These are phyloP conservation scores for Drosophila diplacantha DNA, from an alignment of 2,888 invertebrate species.

Conservation along the genomic window DNA sequence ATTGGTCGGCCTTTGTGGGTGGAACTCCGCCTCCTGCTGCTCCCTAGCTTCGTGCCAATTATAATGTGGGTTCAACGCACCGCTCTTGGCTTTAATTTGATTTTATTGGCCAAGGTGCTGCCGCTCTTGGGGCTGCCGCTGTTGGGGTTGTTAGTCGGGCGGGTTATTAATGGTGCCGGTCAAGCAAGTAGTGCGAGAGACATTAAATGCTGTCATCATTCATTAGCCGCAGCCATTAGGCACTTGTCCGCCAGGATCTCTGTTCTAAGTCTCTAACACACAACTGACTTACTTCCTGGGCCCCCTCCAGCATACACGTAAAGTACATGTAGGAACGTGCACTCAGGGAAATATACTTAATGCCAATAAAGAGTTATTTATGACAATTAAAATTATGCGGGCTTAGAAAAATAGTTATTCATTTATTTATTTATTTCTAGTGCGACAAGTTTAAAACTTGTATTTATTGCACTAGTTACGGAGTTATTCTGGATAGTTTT, in stretches of 20 bases:
- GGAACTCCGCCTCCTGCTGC: not conserved
- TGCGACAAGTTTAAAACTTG: no score
- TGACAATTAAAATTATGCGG: not conserved
- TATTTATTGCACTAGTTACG: no score
- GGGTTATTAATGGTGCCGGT: conserved; percentile 57
- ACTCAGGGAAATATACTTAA: conserved; percentile 14
- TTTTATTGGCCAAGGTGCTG: conserved; percentile 60
- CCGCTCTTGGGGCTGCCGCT: conserved; percentile 23
- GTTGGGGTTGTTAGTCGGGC: conserved; percentile 21
- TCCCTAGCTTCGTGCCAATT: conserved; percentile 24
- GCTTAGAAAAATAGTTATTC: not conserved
- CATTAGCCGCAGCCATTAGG: conserved; percentile 63
- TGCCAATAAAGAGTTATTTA: not conserved
- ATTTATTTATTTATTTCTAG: no score
- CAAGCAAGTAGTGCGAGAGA: conserved; percentile 19
- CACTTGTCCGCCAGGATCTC: conserved; percentile 53
- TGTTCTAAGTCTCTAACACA: conserved; percentile 45
- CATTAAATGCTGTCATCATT: conserved; percentile 69
- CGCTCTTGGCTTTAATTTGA: conserved; percentile 54
- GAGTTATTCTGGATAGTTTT: not conserved
- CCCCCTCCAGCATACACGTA: conserved; percentile 3
- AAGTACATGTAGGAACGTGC: conserved; percentile 9
- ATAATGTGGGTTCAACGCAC: conserved; percentile 19
- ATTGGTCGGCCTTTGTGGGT: conserved; percentile 30
- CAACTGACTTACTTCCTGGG: conserved; percentile 55